Base-by-base conservation (phyloP, 1,140 invertebrate species). In the Heterodera schachtii region DNA sequence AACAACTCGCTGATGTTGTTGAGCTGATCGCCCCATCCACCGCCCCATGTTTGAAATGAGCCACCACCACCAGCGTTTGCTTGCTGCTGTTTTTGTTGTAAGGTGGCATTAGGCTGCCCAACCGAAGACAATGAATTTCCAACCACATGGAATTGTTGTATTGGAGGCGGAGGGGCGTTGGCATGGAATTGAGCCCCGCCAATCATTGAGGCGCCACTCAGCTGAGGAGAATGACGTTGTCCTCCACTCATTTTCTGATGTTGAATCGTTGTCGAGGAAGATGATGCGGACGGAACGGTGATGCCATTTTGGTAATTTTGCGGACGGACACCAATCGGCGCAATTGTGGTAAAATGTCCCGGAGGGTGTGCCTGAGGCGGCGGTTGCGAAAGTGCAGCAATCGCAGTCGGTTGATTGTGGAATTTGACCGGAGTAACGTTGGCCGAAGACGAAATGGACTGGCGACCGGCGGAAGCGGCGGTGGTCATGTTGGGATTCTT, bases 1-100 rank as follows among this genome's bases (percentile, higher is more conserved):
- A 83, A 83, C 31, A 83, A 49, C 21, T 83, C 82, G 67, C 83
- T 83, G 52, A 83, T 83, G 66, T 83, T 83, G 70, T 83, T 83
- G 5, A 83, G 11, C 70, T 83, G 82, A 49, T 83, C 82, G 19
- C 67, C 74, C 82, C 82, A 83, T 44, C 80, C 79, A 49, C 79
- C 79, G 41, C 57, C 80, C 82, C 82, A 83, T 11, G 83, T 41
- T 47, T 83, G 81, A 43, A 84, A 83, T 11, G 44, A 43, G 60
- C n/a, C 46, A 11, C 31, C 41, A n/a, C 66, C 41, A 5, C 67
- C 60, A 21, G 43, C 31, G 4, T 79, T 31, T 3, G 41, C 2
- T 47, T 49, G 73, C 49, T 79, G 75, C 47, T 31, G 64, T 16
- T 44, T 9, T 57, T 46, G 77, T 46, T 3, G 77, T 47, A 3